Evolutionary conservation across 2,113 vertebrate species (phyloP).

Genomic region (Pedionomus torquatus): DNA sequence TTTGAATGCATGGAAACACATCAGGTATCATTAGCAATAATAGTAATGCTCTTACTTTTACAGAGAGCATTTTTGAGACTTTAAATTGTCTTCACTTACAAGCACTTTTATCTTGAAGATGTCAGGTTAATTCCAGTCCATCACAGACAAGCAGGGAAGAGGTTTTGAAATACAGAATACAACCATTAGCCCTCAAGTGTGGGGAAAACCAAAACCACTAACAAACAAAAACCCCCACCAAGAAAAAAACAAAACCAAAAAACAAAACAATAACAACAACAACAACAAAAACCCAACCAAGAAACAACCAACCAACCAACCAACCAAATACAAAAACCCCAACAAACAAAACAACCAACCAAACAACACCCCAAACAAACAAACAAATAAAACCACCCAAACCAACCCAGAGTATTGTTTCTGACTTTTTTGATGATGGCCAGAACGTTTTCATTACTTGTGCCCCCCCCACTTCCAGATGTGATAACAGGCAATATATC

Average conservation of each 20-base stretch:
- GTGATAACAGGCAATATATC: background rate
- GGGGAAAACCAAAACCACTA: too few relatives aligned
- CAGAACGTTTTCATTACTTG: background rate
- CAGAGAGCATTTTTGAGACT: background rate
- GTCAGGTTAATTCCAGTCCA: background rate
- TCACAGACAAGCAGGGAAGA: background rate
- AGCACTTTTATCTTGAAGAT: background rate
- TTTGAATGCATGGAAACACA: background rate
- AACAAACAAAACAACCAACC: too few relatives aligned
- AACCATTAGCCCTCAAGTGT: background rate
- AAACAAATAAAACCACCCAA: too few relatives aligned
- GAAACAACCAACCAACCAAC: too few relatives aligned
- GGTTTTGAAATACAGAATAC: background rate
- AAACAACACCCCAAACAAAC: too few relatives aligned
- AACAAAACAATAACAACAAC: too few relatives aligned
- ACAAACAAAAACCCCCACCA: too few relatives aligned
- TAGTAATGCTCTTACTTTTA: background rate
- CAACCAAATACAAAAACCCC: too few relatives aligned
- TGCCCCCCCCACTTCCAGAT: fast-evolving
- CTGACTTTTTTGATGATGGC: background rate
- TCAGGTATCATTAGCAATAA: background rate
- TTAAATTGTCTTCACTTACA: background rate
- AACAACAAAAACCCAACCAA: too few relatives aligned
- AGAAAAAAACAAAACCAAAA: too few relatives aligned
- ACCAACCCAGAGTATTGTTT: background rate